These are phyloP conservation scores for Callionymus lyra DNA, from an alignment of 2,113 vertebrate species.

Conservation along the genomic window DNA sequence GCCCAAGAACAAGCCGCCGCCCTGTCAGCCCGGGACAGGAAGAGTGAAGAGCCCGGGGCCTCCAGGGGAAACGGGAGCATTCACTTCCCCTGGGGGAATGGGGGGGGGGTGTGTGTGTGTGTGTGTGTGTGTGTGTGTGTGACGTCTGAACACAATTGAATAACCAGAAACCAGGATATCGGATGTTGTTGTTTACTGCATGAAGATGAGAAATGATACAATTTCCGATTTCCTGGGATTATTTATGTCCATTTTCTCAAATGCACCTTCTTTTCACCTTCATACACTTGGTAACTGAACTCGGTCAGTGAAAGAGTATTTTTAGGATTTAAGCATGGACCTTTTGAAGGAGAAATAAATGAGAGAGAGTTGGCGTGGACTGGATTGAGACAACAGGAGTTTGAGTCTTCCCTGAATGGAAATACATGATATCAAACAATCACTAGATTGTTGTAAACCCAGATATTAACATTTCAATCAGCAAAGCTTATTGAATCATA, in stretches of 20 bases:
- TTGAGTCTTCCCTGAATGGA: too few species aligned
- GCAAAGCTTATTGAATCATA: too few species aligned
- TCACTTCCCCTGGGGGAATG: slow-evolving; percentile 13
- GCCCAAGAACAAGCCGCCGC: slow-evolving; percentile 24
- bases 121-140: neutral
- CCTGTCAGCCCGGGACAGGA: slow-evolving; percentile 46
- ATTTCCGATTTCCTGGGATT: slow-evolving; percentile 50
- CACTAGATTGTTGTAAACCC: too few species aligned
- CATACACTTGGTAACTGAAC: neutral
- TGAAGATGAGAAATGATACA: slow-evolving; percentile 28
- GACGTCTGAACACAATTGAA: slow-evolving; percentile 9
- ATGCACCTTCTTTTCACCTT: slow-evolving; percentile 17
- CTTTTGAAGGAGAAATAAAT: too few species aligned
- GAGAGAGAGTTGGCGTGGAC: too few species aligned
- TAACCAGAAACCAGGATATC: slow-evolving; percentile 34
- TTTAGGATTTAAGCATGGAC: neutral
- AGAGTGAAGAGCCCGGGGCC: slow-evolving; percentile 28
- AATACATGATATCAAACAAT: too few species aligned
- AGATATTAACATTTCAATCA: too few species aligned
- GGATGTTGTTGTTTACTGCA: slow-evolving; percentile 36
- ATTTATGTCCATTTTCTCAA: slow-evolving; percentile 27
- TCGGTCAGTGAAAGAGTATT: slow-evolving; percentile 4
- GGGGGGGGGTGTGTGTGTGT: neutral
- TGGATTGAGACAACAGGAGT: too few species aligned
- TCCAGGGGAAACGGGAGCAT: slow-evolving; percentile 36